Evolutionary conservation across 2,797 vertebrate species (phyloP), one percentile per base, ranked within the genome.

Genomic region (Pipistrellus kuhlii): DNA sequence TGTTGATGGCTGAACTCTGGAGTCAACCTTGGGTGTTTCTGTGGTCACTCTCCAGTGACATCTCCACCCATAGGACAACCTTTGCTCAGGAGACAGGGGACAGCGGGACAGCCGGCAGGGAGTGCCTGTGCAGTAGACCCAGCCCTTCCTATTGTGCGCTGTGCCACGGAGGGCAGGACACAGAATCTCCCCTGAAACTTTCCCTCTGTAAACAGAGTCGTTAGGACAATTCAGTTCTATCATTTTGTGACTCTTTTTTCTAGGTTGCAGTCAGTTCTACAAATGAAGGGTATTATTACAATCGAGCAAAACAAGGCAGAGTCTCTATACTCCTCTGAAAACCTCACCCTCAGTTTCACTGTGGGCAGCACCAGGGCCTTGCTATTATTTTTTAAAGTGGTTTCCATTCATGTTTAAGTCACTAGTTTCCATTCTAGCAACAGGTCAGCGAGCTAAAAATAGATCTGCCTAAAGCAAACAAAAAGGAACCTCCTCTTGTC

Each of bases 371-470:
- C 62, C 11, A 8, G 38, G 7, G 12, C 55, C 35, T 27, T 6
- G 30, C 88, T 71, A 95, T 96, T 96, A 96, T 78, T 94, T 96
- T 97, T 97, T 96, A 91, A 96, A 97, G 84, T 77, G 72, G 86
- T 94, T 97, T 96, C 95, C 81, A 87, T 62, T 94, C 83, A 85
- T 77, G 92, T 93, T 96, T 93, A 96, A 96, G 83, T 95, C 44
- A 94, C 88, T 46, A 75, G 89, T 91, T 96, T 94, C 89, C 89
- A 96, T 82, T 94, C 38, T 7, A 91, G 72, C 30, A 78, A 86
- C 32, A 88, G 84, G 80, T 87, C 80, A 89, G 76, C 0, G 17
- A 84, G 59, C 57, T 85, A 85, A 82, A 84, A 75, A 94, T 85
- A 62, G 4, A 90, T 76, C 88, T 71, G 35, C 17, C 44, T 68